Evolutionary conservation across 2,113 vertebrate genomes (phyloP).

Genomic region (Pica pica): DNA sequence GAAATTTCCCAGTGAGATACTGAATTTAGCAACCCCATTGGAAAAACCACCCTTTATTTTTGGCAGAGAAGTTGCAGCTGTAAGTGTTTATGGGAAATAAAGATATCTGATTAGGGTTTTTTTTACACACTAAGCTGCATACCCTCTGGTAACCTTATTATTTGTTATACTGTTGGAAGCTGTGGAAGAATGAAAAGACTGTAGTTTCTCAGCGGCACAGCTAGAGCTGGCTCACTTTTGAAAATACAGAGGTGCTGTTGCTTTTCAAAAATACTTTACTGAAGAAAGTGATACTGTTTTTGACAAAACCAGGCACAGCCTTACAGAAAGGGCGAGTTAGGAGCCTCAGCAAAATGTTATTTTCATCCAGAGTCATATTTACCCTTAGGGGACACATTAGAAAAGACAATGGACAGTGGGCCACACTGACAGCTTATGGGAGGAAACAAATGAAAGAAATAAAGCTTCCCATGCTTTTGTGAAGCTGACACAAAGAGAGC

Average conservation of each 20-base stretch:
- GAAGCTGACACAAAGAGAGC: background rate
- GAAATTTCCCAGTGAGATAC: conserved; percentile 6
- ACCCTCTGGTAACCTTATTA: conserved; percentile 20
- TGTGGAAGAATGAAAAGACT: background rate
- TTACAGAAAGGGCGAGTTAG: background rate
- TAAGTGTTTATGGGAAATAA: conserved; percentile 32
- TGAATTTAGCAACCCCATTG: background rate
- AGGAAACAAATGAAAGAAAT: conserved; percentile 23
- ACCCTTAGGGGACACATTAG: conserved; percentile 24
- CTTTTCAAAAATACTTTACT: background rate
- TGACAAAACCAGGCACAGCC: background rate
- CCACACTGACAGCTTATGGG: conserved; percentile 15
- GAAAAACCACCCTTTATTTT: background rate
- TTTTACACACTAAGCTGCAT: background rate
- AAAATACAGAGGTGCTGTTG: background rate
- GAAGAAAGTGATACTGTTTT: conserved; percentile 5
- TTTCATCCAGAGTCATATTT: conserved; percentile 11
- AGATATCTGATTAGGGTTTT: background rate
- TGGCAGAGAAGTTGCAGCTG: background rate
- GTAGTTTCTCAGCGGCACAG: background rate
- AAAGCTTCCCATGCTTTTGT: background rate
- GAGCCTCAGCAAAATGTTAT: conserved; percentile 6
- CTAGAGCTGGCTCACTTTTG: background rate
- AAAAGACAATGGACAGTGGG: conserved; percentile 45
- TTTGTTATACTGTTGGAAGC: background rate